Conservation (phyloP, 2,888 invertebrate genomes). For the Apamea sordens region DNA sequence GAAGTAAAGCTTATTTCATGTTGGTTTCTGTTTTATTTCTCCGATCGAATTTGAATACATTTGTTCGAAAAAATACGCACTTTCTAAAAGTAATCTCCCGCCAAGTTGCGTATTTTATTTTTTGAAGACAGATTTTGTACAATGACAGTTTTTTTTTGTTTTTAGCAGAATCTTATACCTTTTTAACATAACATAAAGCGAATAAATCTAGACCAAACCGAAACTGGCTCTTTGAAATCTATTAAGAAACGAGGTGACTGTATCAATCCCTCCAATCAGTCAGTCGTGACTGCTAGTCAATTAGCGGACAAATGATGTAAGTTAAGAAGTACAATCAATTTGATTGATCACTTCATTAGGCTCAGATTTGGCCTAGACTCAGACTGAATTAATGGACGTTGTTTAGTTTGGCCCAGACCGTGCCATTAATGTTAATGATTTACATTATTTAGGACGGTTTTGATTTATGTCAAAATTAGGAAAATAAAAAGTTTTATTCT, state of each 20-base stretch:
- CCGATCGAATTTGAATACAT: not conserved
- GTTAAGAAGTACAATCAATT: slow-evolving; percentile 54
- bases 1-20: not conserved
- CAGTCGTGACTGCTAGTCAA: slow-evolving; percentile 31
- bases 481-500: not conserved
- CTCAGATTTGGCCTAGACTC: slow-evolving; percentile 40
- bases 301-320: slow-evolving; percentile 19
- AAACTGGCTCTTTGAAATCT: not conserved
- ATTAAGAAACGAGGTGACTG: not conserved
- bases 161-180: not conserved
- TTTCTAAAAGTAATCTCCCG: not conserved
- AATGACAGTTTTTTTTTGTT: not conserved
- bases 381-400: slow-evolving; percentile 27
- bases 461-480: not conserved
- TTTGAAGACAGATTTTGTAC: not conserved
- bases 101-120: not conserved
- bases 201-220: not conserved
- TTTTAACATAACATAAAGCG: not conserved
- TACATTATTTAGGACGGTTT: slow-evolving; percentile 2
- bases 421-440: slow-evolving; percentile 12
- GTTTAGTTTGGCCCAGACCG: not conserved
- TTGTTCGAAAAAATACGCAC: not conserved
- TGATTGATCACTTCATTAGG: slow-evolving; percentile 52
- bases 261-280: slow-evolving; percentile 19
- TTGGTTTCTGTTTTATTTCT: not conserved